Conservation (phyloP, 2,113 vertebrate species). For the Oplegnathus fasciatus region DNA sequence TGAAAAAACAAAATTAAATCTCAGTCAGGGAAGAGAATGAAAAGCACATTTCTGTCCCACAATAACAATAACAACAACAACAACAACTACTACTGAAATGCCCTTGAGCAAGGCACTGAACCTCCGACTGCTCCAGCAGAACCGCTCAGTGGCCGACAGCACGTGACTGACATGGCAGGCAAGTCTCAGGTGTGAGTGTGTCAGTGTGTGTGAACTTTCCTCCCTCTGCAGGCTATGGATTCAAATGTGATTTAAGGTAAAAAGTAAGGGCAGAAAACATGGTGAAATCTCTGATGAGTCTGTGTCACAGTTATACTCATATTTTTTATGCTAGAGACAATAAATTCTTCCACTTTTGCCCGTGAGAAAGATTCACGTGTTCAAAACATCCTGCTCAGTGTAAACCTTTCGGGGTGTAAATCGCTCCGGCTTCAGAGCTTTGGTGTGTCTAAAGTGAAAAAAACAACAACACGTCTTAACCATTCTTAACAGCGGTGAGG, state of each 20-base stretch:
- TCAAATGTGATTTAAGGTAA: slow-evolving; percentile 18
- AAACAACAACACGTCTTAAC: neutral
- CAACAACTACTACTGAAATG: slow-evolving; percentile 49
- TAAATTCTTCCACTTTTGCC: neutral
- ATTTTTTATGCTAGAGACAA: slow-evolving; percentile 1
- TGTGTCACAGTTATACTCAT: slow-evolving; percentile 7
- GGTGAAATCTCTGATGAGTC: neutral
- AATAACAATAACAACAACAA: slow-evolving; percentile 27
- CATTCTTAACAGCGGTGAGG: slow-evolving; percentile 48
- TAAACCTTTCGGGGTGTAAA: neutral
- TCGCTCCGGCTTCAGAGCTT: slow-evolving; percentile 29
- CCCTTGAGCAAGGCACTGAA: slow-evolving; percentile 81
- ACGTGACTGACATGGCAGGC: slow-evolving; percentile 34
- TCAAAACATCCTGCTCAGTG: neutral
- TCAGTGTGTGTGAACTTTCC: neutral
- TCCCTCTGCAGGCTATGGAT: neutral
- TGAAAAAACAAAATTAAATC: neutral
- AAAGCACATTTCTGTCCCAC: slow-evolving; percentile 56
- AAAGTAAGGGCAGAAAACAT: slow-evolving; percentile 2
- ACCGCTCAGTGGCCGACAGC: slow-evolving; percentile 50
- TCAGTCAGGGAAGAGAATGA: slow-evolving; percentile 47
- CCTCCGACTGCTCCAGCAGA: slow-evolving; percentile 50
- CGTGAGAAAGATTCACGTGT: neutral
- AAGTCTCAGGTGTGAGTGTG: slow-evolving; percentile 42
- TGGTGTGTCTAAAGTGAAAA: slow-evolving; percentile 13